These are phyloP conservation scores for Saccostrea glomerata DNA, from an alignment of 1,140 invertebrate species.

Conservation along the genomic window DNA sequence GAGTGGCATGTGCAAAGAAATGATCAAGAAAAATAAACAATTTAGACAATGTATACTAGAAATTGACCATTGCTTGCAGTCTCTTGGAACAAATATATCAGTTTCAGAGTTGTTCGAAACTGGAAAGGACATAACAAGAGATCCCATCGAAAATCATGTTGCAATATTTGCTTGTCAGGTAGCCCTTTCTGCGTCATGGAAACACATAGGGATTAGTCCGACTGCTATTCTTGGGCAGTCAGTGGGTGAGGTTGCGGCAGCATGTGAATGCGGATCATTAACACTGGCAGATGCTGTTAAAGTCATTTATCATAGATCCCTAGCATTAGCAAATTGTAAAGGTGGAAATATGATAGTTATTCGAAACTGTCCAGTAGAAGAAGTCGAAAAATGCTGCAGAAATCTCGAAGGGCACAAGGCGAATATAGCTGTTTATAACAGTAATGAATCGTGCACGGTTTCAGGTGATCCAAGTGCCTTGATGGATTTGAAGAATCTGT, in stretches of 20 bases:
- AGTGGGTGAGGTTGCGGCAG: conserved; percentile 63
- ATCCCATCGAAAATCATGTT: conserved; percentile 57
- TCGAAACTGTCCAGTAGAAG: conserved; percentile 37
- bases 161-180: conserved; percentile 62
- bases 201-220: conserved; percentile 54
- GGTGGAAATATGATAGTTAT: conserved; percentile 61
- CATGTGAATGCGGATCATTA: conserved; percentile 54
- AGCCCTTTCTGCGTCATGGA: conserved; percentile 47
- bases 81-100: conserved; percentile 43
- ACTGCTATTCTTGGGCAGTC: conserved; percentile 61
- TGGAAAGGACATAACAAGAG: conserved; percentile 17
- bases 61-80: conserved; percentile 45
- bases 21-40: conserved; percentile 48
- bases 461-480: conserved; percentile 56
- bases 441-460: conserved; percentile 50
- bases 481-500: conserved; percentile 26
- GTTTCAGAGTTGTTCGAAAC: conserved; percentile 51
- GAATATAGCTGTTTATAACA: conserved; percentile 59
- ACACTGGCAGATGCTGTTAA: conserved; percentile 56
- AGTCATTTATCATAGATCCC: conserved; percentile 58
- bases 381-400: conserved; percentile 48
- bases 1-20: conserved; percentile 63
- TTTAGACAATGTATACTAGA: conserved; percentile 50
- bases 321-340: conserved; percentile 39
- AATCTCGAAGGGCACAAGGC: conserved; percentile 33